Conservation (phyloP, 2,113 vertebrate genomes). For the Illadopsis cleaveri region DNA sequence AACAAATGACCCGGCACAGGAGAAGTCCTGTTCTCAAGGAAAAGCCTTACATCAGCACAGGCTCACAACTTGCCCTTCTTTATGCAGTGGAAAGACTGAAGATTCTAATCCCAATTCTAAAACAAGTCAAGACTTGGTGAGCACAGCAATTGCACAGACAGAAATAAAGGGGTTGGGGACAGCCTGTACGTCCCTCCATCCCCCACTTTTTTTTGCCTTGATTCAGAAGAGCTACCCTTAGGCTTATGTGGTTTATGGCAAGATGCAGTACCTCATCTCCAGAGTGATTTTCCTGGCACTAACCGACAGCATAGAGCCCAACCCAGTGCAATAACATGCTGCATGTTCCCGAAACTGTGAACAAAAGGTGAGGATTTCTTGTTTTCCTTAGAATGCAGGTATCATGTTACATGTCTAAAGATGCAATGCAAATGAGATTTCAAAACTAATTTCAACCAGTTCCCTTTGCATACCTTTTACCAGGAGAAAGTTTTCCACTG, state of each 20-base stretch:
- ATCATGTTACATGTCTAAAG: background rate
- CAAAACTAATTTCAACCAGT: background rate
- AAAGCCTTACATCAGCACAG: background rate
- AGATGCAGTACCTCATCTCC: background rate
- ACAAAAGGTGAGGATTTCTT: conserved; percentile 2
- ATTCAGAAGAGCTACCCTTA: background rate
- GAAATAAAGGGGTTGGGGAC: background rate
- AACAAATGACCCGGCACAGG: background rate
- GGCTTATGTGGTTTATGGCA: background rate
- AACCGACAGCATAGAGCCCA: background rate
- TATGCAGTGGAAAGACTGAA: background rate
- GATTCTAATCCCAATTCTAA: conserved; percentile 9
- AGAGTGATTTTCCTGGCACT: background rate
- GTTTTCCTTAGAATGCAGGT: background rate
- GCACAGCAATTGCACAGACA: background rate
- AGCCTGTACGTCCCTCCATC: background rate
- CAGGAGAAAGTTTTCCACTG: background rate
- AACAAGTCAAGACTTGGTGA: conserved; percentile 15
- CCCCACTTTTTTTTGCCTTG: background rate
- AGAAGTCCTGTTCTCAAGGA: conserved; percentile 16
- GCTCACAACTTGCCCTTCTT: background rate
- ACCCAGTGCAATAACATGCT: background rate
- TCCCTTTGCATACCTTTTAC: background rate
- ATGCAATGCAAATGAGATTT: background rate
- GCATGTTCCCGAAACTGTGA: background rate